These are phyloP conservation scores for Hydrolagus affinis DNA, from an alignment of 2,113 vertebrate genomes.

Conservation along the genomic window DNA sequence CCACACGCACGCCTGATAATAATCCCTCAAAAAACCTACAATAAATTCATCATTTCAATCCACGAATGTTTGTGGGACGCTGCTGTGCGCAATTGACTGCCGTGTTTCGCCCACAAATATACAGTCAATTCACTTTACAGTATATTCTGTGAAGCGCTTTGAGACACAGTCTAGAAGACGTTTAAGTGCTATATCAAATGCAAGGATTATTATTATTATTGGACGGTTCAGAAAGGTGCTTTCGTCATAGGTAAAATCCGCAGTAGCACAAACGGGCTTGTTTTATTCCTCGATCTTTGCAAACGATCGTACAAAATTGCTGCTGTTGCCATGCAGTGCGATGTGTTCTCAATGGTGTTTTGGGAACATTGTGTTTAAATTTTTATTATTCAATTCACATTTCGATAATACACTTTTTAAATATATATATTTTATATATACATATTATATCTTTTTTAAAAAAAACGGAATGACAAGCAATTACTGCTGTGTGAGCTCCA, in stretches of 20 bases:
- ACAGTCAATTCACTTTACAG: too few relatives aligned
- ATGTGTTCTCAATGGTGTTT: slow-evolving; percentile 63
- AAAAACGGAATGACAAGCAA: background rate
- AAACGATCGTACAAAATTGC: slow-evolving; percentile 23
- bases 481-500: background rate
- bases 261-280: background rate
- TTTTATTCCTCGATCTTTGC: slow-evolving; percentile 33
- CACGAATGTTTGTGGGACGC: too few relatives aligned
- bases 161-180: too few relatives aligned
- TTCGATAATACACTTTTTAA: background rate
- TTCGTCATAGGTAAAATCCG: background rate
- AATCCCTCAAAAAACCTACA: too few relatives aligned
- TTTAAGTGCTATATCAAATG: too few relatives aligned
- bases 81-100: too few relatives aligned
- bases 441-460: too few relatives aligned
- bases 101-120: too few relatives aligned
- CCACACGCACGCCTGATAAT: too few relatives aligned
- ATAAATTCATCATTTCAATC: too few relatives aligned
- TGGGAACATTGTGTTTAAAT: slow-evolving; percentile 47
- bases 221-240: background rate
- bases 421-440: background rate
- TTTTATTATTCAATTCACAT: slow-evolving; percentile 23
- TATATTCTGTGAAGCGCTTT: too few relatives aligned
- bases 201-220: too few relatives aligned
- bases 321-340: slow-evolving; percentile 51